Percentiles rank a stretch among this genome's conserved stretches.
Conservation (phyloP, 1,140 invertebrate species). For the Drosophila sturtevanti region DNA sequence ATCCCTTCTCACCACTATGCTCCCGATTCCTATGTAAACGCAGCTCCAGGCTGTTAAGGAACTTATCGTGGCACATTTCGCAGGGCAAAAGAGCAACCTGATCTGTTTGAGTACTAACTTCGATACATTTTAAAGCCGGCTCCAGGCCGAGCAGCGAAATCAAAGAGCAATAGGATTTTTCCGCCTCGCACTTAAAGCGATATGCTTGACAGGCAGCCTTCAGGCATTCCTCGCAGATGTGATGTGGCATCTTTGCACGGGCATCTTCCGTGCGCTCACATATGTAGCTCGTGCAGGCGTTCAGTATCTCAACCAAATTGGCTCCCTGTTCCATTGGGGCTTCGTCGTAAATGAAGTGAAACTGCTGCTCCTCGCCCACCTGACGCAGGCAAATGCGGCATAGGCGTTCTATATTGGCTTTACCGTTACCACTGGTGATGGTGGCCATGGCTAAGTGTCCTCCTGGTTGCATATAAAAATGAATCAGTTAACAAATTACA, state of each 20-base stretch:
- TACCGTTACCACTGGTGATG: not conserved
- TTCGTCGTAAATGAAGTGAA: conserved; percentile 74
- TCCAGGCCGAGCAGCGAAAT: conserved; percentile 47
- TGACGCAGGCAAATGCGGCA: conserved; percentile 72
- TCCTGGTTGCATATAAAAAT: not conserved
- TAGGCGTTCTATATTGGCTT: conserved; percentile 59
- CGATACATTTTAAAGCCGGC: conserved; percentile 30
- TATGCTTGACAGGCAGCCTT: conserved; percentile 65
- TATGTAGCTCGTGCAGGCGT: conserved; percentile 70
- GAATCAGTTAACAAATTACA: not conserved
- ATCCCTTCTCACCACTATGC: conserved; percentile 22
- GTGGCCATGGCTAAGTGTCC: conserved; percentile 5
- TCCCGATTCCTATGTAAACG: conserved; percentile 60
- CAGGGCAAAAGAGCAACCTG: conserved; percentile 61
- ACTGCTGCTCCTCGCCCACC: conserved; percentile 39
- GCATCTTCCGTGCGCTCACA: conserved; percentile 53
- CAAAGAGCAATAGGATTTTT: conserved; percentile 67
- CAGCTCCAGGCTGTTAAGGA: conserved; percentile 58
- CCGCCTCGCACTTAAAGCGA: conserved; percentile 65
- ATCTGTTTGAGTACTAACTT: conserved; percentile 72
- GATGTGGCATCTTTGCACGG: conserved; percentile 48
- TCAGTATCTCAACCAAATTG: conserved; percentile 65
- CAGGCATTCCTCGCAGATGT: conserved; percentile 66
- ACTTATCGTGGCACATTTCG: conserved; percentile 68
- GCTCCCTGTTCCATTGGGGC: conserved; percentile 55